Evolutionary conservation across 2,113 vertebrate genomes (phyloP), one percentile per base, ranked within the genome.

Genomic region (Charadrius vociferus): DNA sequence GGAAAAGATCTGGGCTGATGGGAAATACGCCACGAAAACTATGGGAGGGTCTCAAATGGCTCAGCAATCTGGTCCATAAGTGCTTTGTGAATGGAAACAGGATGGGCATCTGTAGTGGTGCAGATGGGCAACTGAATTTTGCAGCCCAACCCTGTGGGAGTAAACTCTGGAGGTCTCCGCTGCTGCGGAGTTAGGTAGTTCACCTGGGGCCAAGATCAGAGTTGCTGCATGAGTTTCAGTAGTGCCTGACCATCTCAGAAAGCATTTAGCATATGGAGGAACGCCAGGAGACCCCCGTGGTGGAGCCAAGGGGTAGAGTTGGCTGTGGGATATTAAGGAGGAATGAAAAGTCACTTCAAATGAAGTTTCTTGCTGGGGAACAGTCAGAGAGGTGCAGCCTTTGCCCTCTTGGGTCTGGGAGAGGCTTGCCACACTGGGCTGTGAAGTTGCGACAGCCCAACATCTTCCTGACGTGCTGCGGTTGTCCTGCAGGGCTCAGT

Each of bases 401-500:
- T 59, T 67, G 50, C 32, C 34, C 19, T 29, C 3, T 10, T 49
- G 71, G 70, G 7, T 34, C 6, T 89, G 65, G 61, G 21, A 36
- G 70, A 71, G 68, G 2, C 20, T 17, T 83, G 73, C 65, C 63
- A 36, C 3, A 0, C 36, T 43, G 81, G 36, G 36, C 58, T 90
- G 36, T 39, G 79, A 8, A 34, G n/a, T 3, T 89, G 59, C 65
- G 9, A 15, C 50, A 56, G 32, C 39, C 39, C 75, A 65, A 10
- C 37, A 8, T 7, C 20, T 45, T 36, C 23, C 59, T 97, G 81
- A 94, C 26, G 0, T 32, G 63, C 39, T 45, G 24, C 18, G 62
- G 10, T 73, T 86, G 72, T 83, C 63, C 72, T 67, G 5, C 81
- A 99, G 99, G 97, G 99, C 99, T 88, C 99, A 99, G 97, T 99